phyloP scores from a whole-genome alignment of 2,888 invertebrate genomes.

The Synergus laeviventris region DNA sequence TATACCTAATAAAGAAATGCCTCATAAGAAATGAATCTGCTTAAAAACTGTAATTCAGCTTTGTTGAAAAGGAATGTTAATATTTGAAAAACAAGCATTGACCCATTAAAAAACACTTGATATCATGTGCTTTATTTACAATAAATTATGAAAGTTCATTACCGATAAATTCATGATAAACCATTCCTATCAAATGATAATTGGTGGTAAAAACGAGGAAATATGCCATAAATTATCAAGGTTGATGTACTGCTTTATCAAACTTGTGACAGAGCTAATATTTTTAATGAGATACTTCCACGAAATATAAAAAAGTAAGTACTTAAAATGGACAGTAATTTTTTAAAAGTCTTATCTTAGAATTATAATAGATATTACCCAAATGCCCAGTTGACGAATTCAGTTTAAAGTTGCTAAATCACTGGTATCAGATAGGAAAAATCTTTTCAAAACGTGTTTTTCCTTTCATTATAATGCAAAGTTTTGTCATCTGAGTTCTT shows the following conservation, averaged over 20 bases:
- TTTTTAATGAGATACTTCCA: too few relatives aligned
- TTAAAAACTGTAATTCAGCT: too few relatives aligned
- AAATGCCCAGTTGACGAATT: neutral
- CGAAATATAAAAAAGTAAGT: too few relatives aligned
- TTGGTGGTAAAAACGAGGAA: neutral
- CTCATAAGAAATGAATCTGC: too few relatives aligned
- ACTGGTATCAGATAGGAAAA: neutral
- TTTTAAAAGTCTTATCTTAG: neutral
- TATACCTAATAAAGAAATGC: too few relatives aligned
- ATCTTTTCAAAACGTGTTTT: neutral
- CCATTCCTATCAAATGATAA: neutral
- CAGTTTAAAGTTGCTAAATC: neutral
- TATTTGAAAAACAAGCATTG: too few relatives aligned
- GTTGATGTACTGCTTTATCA: neutral
- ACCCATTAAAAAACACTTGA: too few relatives aligned
- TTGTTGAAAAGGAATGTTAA: too few relatives aligned
- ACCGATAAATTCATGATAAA: neutral
- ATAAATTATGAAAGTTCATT: too few relatives aligned
- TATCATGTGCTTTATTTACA: too few relatives aligned
- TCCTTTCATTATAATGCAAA: neutral
- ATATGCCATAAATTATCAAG: neutral
- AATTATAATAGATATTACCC: neutral
- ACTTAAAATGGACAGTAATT: too few relatives aligned
- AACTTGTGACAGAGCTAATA: too few relatives aligned
- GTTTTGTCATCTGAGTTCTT: neutral